A percentile compares a stretch with the other conserved stretches of the same genome.
These are phyloP conservation scores for Stichodactyla mertensii DNA, from an alignment of 64 coral and sea anemone species.

Conservation along the genomic window DNA sequence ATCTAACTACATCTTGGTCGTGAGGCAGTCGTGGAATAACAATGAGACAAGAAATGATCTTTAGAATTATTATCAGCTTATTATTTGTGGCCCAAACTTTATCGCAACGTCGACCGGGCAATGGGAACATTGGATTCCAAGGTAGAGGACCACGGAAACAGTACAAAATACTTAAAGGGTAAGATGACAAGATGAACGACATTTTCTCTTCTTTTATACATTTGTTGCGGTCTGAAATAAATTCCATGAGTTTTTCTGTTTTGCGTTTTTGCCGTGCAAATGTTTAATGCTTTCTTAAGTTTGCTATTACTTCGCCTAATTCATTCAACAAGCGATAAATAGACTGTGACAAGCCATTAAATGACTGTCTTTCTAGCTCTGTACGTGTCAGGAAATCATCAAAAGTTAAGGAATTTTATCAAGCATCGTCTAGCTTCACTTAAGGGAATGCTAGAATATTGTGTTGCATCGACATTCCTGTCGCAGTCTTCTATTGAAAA, in stretches of 20 bases:
- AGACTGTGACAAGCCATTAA: not conserved
- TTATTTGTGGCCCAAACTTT: not conserved
- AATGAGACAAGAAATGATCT: not conserved
- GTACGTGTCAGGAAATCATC: not conserved
- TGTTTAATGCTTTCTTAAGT: not conserved
- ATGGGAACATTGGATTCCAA: not conserved
- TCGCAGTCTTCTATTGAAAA: not conserved
- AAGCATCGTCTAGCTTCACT: not conserved
- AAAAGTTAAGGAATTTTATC: not conserved
- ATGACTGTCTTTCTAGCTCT: not conserved
- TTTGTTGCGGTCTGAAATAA: not conserved
- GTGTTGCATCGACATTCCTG: not conserved
- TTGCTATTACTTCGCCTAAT: not conserved
- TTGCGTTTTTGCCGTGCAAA: not conserved
- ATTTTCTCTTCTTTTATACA: not conserved
- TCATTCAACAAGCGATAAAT: not conserved
- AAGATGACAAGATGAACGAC: not conserved
- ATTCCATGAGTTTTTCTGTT: not conserved
- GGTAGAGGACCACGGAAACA: conserved; percentile 6
- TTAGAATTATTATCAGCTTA: not conserved
- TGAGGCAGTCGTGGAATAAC: not conserved
- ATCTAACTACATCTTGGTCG: not conserved
- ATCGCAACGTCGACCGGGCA: not conserved
- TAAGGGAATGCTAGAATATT: not conserved
- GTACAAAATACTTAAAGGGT: conserved; percentile 40